Evolutionary conservation across 2,888 invertebrate genomes (phyloP).

Genomic region (Meteorus cinctellus): DNA sequence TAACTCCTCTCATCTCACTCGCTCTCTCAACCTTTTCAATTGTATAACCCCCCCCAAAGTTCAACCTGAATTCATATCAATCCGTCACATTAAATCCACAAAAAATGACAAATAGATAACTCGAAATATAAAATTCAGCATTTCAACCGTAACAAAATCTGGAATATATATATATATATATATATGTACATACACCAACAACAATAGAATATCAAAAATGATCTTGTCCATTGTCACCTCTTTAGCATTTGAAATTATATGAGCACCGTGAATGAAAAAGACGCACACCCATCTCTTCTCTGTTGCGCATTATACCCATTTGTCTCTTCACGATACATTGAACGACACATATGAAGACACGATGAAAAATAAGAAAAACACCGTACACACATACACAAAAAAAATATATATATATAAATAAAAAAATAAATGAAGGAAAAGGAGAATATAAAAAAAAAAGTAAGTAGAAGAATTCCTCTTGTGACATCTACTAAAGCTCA

Average conservation of each 20-base stretch:
- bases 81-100: slow-evolving; percentile 6
- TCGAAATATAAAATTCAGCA: background rate
- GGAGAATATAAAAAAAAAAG: background rate
- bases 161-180: background rate
- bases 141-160: slow-evolving; percentile 12
- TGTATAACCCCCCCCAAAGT: background rate
- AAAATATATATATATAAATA: background rate
- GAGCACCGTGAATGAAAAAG: slow-evolving; percentile 23
- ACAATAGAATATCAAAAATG: slow-evolving; percentile 31
- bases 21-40: background rate
- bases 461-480: background rate
- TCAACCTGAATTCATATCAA: slow-evolving; percentile 10
- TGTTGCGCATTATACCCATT: background rate
- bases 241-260: slow-evolving; percentile 21
- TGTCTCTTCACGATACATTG: background rate
- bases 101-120: slow-evolving; percentile 14
- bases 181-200: background rate
- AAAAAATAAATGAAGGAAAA: background rate
- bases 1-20: background rate
- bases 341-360: slow-evolving; percentile 7
- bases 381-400: background rate
- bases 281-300: slow-evolving; percentile 6
- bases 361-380: slow-evolving; percentile 17
- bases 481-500: background rate
- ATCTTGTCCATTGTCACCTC: slow-evolving; percentile 19